These are phyloP conservation scores for Chydorus sphaericus DNA, from an alignment of 2,888 invertebrate species.

Conservation along the genomic window DNA sequence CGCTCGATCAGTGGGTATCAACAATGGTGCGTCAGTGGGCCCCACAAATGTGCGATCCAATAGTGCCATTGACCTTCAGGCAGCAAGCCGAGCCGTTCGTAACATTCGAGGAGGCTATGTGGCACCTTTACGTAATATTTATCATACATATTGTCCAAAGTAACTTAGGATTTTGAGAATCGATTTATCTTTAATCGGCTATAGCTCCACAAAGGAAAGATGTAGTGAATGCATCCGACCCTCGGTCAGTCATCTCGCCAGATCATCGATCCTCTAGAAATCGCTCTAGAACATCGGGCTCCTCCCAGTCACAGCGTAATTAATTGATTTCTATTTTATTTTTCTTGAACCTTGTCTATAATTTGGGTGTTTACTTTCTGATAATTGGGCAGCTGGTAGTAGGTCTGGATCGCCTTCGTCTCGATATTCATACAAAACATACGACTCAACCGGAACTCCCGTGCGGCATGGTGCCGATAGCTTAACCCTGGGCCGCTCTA, in stretches of 20 bases:
- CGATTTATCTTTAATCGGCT: not conserved
- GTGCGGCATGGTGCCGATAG: slow-evolving; percentile 18
- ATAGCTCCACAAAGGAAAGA: not conserved
- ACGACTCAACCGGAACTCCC: slow-evolving; percentile 26
- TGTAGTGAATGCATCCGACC: not conserved
- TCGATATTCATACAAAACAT: slow-evolving; percentile 55
- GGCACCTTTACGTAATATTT: slow-evolving; percentile 55
- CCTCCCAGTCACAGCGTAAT: slow-evolving; percentile 84
- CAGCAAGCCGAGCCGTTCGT: slow-evolving; percentile 69
- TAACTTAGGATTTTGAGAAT: too few relatives aligned
- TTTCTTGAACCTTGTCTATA: not conserved
- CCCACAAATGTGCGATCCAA: slow-evolving; percentile 46
- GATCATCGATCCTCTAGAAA: slow-evolving; percentile 28
- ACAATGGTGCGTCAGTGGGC: slow-evolving; percentile 1
- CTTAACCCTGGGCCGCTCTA: slow-evolving; percentile 20
- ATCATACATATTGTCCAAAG: slow-evolving; percentile 17
- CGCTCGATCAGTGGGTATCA: not conserved
- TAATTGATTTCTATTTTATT: not conserved
- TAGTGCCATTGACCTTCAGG: slow-evolving; percentile 85
- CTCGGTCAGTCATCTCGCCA: slow-evolving; percentile 7
- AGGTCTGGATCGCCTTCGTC: slow-evolving; percentile 88
- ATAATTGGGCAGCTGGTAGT: slow-evolving; percentile 56
- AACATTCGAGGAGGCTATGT: slow-evolving; percentile 48
- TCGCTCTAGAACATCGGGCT: slow-evolving; percentile 52
- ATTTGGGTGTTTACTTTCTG: slow-evolving; percentile 9